These are phyloP conservation scores for Oscheius sp. DNA, from an alignment of 2,888 invertebrate species.

Conservation along the genomic window DNA sequence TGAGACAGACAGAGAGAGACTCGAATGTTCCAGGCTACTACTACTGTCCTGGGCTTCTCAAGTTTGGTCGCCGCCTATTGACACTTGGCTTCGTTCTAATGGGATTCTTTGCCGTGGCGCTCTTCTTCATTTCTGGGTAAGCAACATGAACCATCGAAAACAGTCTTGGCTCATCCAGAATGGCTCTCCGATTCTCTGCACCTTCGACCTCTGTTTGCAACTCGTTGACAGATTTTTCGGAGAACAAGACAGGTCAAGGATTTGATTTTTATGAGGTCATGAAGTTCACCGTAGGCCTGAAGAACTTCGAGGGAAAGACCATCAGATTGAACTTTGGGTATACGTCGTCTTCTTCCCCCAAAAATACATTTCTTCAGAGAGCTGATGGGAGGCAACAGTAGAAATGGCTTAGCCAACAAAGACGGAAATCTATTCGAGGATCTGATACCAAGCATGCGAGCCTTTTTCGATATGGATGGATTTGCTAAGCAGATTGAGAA, in stretches of 20 bases:
- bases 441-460: background rate
- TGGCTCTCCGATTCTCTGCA: background rate
- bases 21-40: background rate
- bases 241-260: background rate
- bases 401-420: background rate
- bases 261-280: background rate
- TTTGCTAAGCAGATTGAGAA: background rate
- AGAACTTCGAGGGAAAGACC: background rate
- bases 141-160: too few relatives aligned
- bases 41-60: background rate
- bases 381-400: background rate
- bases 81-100: background rate
- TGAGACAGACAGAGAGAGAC: too few relatives aligned
- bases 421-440: background rate
- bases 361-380: background rate
- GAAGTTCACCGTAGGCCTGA: background rate
- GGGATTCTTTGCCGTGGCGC: background rate
- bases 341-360: background rate
- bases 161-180: background rate
- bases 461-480: background rate
- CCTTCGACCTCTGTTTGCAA: conserved; percentile 9
- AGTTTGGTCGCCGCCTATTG: background rate
- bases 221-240: background rate
- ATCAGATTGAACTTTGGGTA: background rate
- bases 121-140: conserved; percentile 13